Conservation (phyloP, 2,113 vertebrate species). For the Origma solitaria region DNA sequence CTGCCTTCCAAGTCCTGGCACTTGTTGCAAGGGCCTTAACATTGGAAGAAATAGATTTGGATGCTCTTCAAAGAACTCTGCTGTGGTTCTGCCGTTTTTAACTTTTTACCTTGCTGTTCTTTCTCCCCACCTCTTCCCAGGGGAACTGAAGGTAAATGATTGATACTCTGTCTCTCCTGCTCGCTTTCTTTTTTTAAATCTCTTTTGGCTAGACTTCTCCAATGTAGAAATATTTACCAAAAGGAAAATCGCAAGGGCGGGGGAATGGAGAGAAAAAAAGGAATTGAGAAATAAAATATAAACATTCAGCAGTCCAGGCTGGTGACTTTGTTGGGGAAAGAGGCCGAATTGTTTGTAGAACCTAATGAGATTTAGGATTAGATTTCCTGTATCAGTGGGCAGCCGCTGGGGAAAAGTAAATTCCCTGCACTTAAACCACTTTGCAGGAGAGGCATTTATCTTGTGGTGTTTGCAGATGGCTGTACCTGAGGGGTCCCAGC, state of each 20-base stretch:
- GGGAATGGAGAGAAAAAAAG: neutral
- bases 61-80: slow-evolving; percentile 55
- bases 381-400: slow-evolving; percentile 63
- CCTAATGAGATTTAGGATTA: slow-evolving; percentile 60
- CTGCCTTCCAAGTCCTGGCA: slow-evolving; percentile 36
- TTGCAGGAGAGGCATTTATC: slow-evolving; percentile 25
- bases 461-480: neutral
- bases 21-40: slow-evolving; percentile 46
- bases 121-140: slow-evolving; percentile 56
- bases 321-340: slow-evolving; percentile 48
- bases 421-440: slow-evolving; percentile 40
- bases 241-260: slow-evolving; percentile 6
- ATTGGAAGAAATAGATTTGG: slow-evolving; percentile 59
- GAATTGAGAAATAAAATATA: slow-evolving; percentile 48
- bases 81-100: slow-evolving; percentile 56
- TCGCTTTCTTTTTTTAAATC: slow-evolving; percentile 39
- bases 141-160: slow-evolving; percentile 54
- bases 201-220: slow-evolving; percentile 35
- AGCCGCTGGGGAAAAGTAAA: slow-evolving; percentile 53
- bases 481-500: neutral
- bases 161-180: slow-evolving; percentile 35
- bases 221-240: slow-evolving; percentile 59
- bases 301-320: slow-evolving; percentile 36
- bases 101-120: slow-evolving; percentile 66
- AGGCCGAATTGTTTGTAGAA: slow-evolving; percentile 52